Percentiles rank a stretch among this genome's conserved stretches.
Conservation (phyloP, 1,140 invertebrate genomes). For the Aphaenogaster floridana region DNA sequence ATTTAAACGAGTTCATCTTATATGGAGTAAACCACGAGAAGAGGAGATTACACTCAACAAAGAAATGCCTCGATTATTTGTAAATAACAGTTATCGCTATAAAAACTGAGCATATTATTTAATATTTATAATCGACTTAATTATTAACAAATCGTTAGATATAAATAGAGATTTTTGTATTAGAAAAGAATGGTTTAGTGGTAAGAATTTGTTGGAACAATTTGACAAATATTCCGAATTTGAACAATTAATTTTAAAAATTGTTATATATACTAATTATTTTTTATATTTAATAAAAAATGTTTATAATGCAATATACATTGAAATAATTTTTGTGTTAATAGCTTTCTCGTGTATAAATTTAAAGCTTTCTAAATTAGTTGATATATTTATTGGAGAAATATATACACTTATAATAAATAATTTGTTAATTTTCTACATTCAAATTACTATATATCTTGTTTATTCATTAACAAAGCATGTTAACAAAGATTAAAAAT, state of each 20-base stretch:
- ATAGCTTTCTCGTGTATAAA: not conserved
- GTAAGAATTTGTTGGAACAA: not conserved
- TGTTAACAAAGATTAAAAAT: not conserved
- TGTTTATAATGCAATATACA: not conserved
- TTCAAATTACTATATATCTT: not conserved
- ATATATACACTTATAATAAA: not conserved
- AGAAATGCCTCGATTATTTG: not conserved
- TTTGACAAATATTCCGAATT: not conserved
- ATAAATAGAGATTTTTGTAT: not conserved
- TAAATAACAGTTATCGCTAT: not conserved
- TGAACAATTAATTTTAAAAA: not conserved
- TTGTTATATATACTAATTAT: not conserved
- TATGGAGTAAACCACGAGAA: not conserved
- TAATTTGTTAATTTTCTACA: constrained; percentile 11
- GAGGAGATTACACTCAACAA: not conserved
- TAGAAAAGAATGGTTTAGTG: not conserved
- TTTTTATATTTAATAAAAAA: not conserved
- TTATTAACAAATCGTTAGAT: constrained; percentile 28
- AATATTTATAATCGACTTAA: not conserved
- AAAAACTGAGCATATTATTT: not conserved
- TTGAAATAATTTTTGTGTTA: not conserved
- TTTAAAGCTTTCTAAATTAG: not conserved
- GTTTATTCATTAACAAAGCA: not conserved
- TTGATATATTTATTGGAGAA: not conserved
- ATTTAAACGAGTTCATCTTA: not conserved